These are phyloP conservation scores for Nannospalax galili DNA, from an alignment of 2,113 vertebrate genomes.

Conservation along the genomic window DNA sequence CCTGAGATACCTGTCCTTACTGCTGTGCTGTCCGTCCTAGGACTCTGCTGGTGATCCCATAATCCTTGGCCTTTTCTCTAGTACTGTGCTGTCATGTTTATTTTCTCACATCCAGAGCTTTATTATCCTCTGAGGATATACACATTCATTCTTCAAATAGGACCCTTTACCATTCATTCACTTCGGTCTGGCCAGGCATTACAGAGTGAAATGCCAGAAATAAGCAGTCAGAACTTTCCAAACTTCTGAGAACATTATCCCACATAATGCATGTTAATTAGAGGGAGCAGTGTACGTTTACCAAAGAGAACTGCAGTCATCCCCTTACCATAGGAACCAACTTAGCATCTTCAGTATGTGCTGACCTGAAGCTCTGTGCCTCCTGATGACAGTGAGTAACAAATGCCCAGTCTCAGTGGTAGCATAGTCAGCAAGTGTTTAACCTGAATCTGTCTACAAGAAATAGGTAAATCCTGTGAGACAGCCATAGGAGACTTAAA, in stretches of 20 bases:
- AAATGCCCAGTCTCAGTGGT: neutral
- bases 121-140: slow-evolving; percentile 1
- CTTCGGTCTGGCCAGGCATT: neutral
- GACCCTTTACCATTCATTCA: slow-evolving; percentile 31
- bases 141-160: slow-evolving; percentile 11
- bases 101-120: neutral
- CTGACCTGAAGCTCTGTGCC: neutral
- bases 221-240: neutral
- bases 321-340: neutral
- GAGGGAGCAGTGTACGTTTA: neutral
- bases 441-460: neutral
- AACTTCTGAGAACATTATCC: neutral
- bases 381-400: neutral
- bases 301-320: neutral
- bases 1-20: neutral
- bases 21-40: neutral
- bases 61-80: slow-evolving; percentile 4
- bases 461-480: neutral
- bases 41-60: neutral
- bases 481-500: neutral
- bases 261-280: neutral
- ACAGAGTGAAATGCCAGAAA: neutral
- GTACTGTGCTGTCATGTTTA: neutral
- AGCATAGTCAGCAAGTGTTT: neutral
- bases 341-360: neutral